A percentile compares a stretch with the other conserved stretches of the same genome.
These are phyloP conservation scores for Drosophila atroscutellata DNA, from an alignment of 2,888 invertebrate species.

Conservation along the genomic window DNA sequence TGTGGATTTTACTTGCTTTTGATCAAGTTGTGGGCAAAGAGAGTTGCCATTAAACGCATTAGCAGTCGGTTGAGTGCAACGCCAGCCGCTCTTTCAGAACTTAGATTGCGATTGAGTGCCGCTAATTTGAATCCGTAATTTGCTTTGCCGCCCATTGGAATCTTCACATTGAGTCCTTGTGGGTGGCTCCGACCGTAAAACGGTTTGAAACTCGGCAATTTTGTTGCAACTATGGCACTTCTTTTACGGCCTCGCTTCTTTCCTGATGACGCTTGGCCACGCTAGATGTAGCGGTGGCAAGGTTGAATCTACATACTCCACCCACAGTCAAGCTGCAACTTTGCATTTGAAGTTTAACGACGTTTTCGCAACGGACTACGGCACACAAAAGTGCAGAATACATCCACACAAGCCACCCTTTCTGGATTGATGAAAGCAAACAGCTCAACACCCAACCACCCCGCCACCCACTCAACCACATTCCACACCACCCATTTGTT, in stretches of 20 bases:
- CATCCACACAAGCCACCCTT: constrained; percentile 13
- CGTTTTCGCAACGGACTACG: constrained; percentile 59
- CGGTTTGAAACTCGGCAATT: constrained; percentile 67
- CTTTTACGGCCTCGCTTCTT: constrained; percentile 63
- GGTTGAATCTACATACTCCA: constrained; percentile 45
- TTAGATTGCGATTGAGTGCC: constrained; percentile 78
- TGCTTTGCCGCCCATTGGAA: constrained; percentile 37
- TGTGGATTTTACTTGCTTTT: constrained; percentile 58
- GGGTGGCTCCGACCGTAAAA: constrained; percentile 44
- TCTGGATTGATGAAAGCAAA: constrained; percentile 7
- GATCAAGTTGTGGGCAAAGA: constrained; percentile 71
- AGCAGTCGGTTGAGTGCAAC: constrained; percentile 61
- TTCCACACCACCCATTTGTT: constrained; percentile 29
- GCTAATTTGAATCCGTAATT: constrained; percentile 80
- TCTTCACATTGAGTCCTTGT: constrained; percentile 12
- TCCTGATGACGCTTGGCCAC: constrained; percentile 21
- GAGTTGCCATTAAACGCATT: constrained; percentile 67
- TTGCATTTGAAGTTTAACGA: constrained; percentile 60
- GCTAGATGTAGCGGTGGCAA: constrained; percentile 7
- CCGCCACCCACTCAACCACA: constrained; percentile 17
- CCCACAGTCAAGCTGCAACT: constrained; percentile 27
- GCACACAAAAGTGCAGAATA: constrained; percentile 42
- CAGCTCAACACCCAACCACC: not conserved
- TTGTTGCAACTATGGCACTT: constrained; percentile 58
- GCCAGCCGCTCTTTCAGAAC: constrained; percentile 41